A percentile compares a stretch with the other conserved stretches of the same genome.
phyloP scores from a whole-genome alignment of 2,113 vertebrate species.

The Rhineura floridana region DNA sequence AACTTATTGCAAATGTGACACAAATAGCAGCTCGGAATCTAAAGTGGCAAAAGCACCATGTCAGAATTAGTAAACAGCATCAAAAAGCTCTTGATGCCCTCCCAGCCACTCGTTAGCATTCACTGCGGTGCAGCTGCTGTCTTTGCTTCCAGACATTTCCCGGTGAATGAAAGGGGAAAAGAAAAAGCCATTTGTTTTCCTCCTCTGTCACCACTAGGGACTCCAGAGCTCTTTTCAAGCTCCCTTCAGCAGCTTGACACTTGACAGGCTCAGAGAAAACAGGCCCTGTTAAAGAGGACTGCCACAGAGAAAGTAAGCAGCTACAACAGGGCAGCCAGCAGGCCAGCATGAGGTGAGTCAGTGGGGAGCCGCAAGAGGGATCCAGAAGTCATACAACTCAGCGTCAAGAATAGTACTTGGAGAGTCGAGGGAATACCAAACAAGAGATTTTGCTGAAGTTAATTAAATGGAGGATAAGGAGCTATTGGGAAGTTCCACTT shows the following conservation, averaged over 20 bases:
- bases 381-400: fast-evolving
- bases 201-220: neutral
- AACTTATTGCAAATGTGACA: neutral
- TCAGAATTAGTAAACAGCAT: constrained; percentile 19
- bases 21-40: constrained; percentile 17
- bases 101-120: neutral
- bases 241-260: neutral
- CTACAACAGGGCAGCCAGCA: neutral
- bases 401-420: neutral
- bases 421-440: neutral
- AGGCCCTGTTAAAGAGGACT: neutral
- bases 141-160: neutral
- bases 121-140: neutral
- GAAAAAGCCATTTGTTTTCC: constrained; percentile 2
- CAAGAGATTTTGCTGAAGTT: neutral
- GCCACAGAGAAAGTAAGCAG: neutral
- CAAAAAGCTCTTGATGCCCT: neutral
- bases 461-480: neutral
- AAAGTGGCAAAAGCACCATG: neutral
- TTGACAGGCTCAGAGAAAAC: neutral
- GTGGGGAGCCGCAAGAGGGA: neutral
- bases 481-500: neutral
- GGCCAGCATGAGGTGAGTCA: neutral
- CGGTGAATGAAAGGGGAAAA: neutral
- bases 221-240: constrained; percentile 10